Evolutionary conservation across 2,113 vertebrate genomes (phyloP).

Genomic region (Notechis scutatus): DNA sequence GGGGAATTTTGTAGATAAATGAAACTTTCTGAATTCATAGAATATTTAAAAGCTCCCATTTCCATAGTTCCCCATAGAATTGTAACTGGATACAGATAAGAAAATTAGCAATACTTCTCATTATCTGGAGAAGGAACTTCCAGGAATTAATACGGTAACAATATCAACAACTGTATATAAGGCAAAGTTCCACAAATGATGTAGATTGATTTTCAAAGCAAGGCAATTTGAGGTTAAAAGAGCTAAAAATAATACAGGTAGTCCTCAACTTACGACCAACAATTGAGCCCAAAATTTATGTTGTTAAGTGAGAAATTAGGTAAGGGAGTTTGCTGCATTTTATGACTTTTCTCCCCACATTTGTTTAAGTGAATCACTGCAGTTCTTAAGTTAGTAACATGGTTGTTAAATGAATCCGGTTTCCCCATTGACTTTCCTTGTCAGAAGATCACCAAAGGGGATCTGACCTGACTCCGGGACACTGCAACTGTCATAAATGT

Average conservation of each 20-base stretch:
- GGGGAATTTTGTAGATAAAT: not conserved
- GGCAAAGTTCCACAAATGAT: not conserved
- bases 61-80: not conserved
- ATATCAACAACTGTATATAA: not conserved
- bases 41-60: not conserved
- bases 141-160: not conserved
- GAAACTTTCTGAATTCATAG: not conserved
- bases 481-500: too few species aligned
- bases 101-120: not conserved
- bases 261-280: too few species aligned
- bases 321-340: too few species aligned
- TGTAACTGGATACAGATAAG: not conserved
- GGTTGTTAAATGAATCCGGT: too few species aligned
- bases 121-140: not conserved
- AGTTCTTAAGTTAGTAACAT: too few species aligned
- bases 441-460: too few species aligned
- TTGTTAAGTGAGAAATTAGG: too few species aligned
- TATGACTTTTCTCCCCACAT: too few species aligned
- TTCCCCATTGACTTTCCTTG: too few species aligned
- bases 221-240: not conserved
- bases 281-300: too few species aligned
- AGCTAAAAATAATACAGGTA: not conserved
- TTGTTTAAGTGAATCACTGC: too few species aligned
- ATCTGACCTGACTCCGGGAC: too few species aligned
- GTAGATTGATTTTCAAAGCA: not conserved